Evolutionary conservation across 2,797 vertebrate species (phyloP), one percentile per base, ranked within the genome.

Genomic region (Streptopelia turtur): DNA sequence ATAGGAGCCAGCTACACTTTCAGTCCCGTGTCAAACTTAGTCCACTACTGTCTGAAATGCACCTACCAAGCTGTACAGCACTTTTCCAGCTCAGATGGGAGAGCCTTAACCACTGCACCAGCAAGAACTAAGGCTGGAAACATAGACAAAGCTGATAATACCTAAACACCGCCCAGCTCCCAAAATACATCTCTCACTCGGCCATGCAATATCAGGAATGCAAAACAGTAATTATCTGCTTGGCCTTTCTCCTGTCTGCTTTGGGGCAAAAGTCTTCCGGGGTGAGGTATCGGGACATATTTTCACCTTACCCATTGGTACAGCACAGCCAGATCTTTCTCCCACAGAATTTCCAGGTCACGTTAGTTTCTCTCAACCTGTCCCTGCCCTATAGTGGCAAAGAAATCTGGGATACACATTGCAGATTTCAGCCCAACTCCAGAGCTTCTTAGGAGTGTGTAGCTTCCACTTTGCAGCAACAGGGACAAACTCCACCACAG

Each of bases 281-380:
- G 13, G 27, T 1, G 1, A 83, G 59, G 18, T 31, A 72, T 25
- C n/a, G 71, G n/a, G n/a, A 37, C 13, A 12, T 0, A 0, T 33
- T 76, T 72, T 43, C 63, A 39, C 45, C 33, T 71, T 1, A 3
- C 31, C n/a, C 39, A 21, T 66, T 25, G 56, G 16, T 20, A 57
- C 41, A 88, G 33, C 60, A 35, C 43, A 60, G 52, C 5, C 63
- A 66, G 31, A 61, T 70, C 45, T 56, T 78, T 61, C 60, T 55
- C 17, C 15, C 24, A 47, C 43, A 60, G 22, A 41, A 56, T 11
- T 18, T 77, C 49, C 56, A 65, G 33, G 35, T 43, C 3, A 9
- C 35, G 27, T 28, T 53, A 61, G 35, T 25, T 86, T 47, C 33
- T 64, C 71, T 74, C 31, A 68, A 57, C 17, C 37, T 56, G 16